phyloP scores from a whole-genome alignment of 2,888 invertebrate species.

The Tinea trinotella region DNA sequence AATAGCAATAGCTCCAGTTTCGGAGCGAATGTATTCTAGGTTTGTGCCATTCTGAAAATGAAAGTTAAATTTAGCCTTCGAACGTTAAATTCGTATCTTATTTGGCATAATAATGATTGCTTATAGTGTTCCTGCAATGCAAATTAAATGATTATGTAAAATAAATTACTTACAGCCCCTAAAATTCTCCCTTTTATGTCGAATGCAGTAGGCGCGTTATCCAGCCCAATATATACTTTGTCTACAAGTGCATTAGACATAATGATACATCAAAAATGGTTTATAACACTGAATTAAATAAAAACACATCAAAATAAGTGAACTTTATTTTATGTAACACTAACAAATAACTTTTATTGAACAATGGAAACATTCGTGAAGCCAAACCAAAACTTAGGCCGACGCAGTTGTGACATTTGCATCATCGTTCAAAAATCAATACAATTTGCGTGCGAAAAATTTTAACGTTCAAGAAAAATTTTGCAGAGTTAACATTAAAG shows the following conservation, averaged over 20 bases:
- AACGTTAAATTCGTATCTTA: background rate
- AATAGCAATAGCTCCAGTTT: conserved; percentile 83
- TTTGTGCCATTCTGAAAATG: conserved; percentile 76
- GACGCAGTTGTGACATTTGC: background rate
- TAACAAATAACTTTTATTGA: background rate
- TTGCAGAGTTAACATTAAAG: too few relatives aligned
- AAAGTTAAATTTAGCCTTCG: background rate
- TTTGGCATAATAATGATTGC: background rate
- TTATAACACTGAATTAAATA: background rate
- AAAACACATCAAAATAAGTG: background rate
- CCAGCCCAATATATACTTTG: conserved; percentile 83
- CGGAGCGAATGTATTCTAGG: conserved; percentile 82
- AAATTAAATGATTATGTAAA: background rate
- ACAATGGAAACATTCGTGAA: background rate
- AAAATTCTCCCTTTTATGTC: conserved; percentile 82
- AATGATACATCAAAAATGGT: conserved; percentile 20
- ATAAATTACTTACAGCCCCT: conserved; percentile 65
- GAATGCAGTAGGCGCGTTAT: conserved; percentile 82
- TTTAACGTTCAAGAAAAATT: too few relatives aligned
- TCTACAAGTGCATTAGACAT: conserved; percentile 72
- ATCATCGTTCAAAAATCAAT: background rate
- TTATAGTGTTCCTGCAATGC: too few relatives aligned
- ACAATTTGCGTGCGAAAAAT: too few relatives aligned
- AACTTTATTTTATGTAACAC: background rate
- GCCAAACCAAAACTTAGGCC: background rate